Evolutionary conservation across 1,140 invertebrate species (phyloP).

Genomic region (Trigoniulus corallinus): DNA sequence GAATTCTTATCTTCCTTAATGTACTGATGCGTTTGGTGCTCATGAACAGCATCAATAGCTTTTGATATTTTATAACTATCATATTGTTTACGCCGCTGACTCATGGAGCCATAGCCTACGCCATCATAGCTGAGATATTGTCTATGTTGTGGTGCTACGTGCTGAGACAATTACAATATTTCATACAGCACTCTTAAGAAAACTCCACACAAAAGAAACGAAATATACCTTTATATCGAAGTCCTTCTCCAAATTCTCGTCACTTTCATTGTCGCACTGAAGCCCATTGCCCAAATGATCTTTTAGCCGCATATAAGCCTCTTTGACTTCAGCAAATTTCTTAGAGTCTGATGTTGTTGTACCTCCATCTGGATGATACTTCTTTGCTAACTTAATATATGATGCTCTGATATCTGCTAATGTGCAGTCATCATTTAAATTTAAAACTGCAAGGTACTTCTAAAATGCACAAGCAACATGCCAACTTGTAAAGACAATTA

Average conservation of each 20-base stretch:
- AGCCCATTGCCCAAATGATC: too few species aligned
- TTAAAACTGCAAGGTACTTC: too few species aligned
- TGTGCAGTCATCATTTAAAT: too few species aligned
- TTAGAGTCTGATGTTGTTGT: constrained; percentile 39
- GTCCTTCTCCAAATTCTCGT: constrained; percentile 30
- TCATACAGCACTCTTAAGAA: neutral
- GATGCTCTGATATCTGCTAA: too few species aligned
- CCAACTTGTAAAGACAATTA: too few species aligned
- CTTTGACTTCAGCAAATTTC: constrained; percentile 49
- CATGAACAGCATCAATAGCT: constrained; percentile 53
- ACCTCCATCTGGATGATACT: constrained; percentile 64
- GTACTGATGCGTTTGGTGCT: constrained; percentile 50
- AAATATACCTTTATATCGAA: neutral
- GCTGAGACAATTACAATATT: constrained; percentile 29
- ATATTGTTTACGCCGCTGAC: constrained; percentile 56
- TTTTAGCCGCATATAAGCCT: too few species aligned
- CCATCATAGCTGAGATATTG: constrained; percentile 67
- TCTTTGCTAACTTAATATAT: too few species aligned
- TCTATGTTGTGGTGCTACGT: constrained; percentile 72
- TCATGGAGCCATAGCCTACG: constrained; percentile 53
- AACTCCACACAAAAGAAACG: neutral
- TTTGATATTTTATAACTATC: constrained; percentile 45
- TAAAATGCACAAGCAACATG: too few species aligned
- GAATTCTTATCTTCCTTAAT: constrained; percentile 38
- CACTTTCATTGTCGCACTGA: too few species aligned